These are phyloP conservation scores for Caenorhabditis remanei DNA, from an alignment of 1,140 invertebrate species.

Conservation along the genomic window DNA sequence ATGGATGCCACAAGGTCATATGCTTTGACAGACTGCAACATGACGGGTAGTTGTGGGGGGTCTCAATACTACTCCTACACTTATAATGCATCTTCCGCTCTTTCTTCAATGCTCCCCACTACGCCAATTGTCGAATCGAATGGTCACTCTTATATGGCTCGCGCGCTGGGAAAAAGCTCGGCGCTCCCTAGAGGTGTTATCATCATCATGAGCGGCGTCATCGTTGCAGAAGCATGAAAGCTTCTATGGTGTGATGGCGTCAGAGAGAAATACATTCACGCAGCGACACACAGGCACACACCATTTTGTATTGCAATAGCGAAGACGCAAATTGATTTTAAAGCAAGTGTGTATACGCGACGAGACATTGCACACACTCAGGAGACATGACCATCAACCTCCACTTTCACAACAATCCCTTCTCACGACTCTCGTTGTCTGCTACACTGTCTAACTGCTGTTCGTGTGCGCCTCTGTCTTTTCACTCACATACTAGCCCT, in stretches of 20 bases:
- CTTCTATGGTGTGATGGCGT: constrained; percentile 44
- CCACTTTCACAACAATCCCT: background rate
- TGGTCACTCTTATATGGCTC: background rate
- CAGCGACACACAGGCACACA: constrained; percentile 32
- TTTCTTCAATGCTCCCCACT: background rate
- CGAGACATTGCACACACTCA: background rate
- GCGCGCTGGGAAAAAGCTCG: background rate
- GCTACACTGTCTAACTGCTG: background rate
- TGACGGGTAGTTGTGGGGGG: constrained; percentile 7
- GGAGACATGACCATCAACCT: background rate
- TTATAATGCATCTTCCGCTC: background rate
- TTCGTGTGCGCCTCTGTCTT: constrained; percentile 13
- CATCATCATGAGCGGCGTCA: constrained; percentile 35
- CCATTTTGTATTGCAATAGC: constrained; percentile 53
- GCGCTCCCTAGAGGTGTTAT: background rate
- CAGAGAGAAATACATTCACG: constrained; percentile 39
- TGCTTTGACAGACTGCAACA: constrained; percentile 52
- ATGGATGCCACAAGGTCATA: constrained; percentile 48
- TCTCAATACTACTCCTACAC: constrained; percentile 4
- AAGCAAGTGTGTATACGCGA: constrained; percentile 47
- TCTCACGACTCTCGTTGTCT: background rate
- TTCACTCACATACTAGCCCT: constrained; percentile 32
- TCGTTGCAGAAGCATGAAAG: background rate
- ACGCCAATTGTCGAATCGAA: background rate
- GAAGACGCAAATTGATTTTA: constrained; percentile 51